Evolutionary conservation across 2,888 invertebrate genomes (phyloP), one percentile per base, ranked within the genome.

Genomic region (Drosophila antonietae): DNA sequence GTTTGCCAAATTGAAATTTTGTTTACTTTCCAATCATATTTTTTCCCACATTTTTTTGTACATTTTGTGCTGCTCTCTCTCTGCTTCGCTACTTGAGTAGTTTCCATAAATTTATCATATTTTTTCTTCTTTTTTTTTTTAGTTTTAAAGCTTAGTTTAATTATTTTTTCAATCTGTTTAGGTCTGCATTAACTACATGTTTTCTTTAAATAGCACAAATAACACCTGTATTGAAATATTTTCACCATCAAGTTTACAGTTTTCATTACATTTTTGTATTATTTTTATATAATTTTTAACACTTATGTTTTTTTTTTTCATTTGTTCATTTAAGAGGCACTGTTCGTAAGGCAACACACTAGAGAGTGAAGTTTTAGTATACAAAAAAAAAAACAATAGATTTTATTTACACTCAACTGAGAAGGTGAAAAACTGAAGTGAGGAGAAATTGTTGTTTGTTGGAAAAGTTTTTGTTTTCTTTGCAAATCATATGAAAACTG

Each of bases 311-410:
- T 74, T 28, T 47, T 72, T 67, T 52, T 63, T 75, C 28, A 28
- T 72, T 73, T 78, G 44, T 75, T 65, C 66, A 37, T 83, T 81
- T 80, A 91, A 92, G 94, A 96, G 96, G 96, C 96, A 96, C 96
- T 95, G 96, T 95, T 95, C 95, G 95, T 95, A 96, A 96, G 96
- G 96, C 96, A 96, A 94, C 90, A 94, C 90, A 89, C 96, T 96
- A 96, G 95, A 93, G 90, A 95, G 95, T 95, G 95, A 95, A 93
- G 93, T 91, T 91, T 72, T 65, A 69, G 59, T 80, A 55, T 75
- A 88, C 68, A 62, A 83, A 82, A 20, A 20, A 20, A 20, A 20
- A 75, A 51, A 51, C 3, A 44, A 33, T 6, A 49, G n/a, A 64
- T 69, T 73, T 47, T 89, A 89, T 90, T 62, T 85, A 87, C 83